Evolutionary conservation across 2,888 invertebrate species (phyloP), one percentile per base, ranked within the genome.

Genomic region (Protodeltote pygarga): DNA sequence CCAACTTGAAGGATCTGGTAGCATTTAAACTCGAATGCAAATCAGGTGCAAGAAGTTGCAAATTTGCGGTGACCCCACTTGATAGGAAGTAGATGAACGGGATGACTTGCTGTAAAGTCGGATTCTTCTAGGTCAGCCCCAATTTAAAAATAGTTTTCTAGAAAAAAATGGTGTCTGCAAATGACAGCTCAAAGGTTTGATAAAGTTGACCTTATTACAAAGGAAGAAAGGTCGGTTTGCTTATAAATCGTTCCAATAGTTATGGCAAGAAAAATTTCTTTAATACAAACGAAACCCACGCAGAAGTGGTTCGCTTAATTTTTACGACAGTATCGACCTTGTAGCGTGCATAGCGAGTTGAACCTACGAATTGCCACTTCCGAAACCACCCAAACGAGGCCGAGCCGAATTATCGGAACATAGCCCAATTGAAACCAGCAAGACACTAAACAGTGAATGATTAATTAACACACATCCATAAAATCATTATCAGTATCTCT

Each of bases 281-380:
- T 62, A 48, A 55, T 59, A 41, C 25, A 41, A 49, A 51, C 45
- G 35, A 51, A 55, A 57, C 59, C 48, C 44, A 63, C 54, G 27
- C 37, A 37, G 8, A 50, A 61, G 33, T 49, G 44, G 46, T 29
- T 40, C 46, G 42, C 42, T 59, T 50, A 44, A 52, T 63, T 65
- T 65, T 68, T 64, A 70, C 70, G 68, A 63, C 54, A 61, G 41
- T 50, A 47, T 53, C 68, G 80, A 79, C 87, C 86, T 87, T 82
- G 82, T 62, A 50, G 62, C 52, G 57, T 57, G 69, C 75, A 79
- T 77, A 71, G 77, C 74, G 70, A 77, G 63, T 61, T 72, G 50
- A 73, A 75, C 74, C 72, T 73, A 75, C 75, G 75, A 82, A 84
- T 83, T 83, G 79, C 72, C 66, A 85, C 79, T 86, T 86, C 86